Conservation (phyloP, 2,888 invertebrate species). For the Melanophora roralis region DNA sequence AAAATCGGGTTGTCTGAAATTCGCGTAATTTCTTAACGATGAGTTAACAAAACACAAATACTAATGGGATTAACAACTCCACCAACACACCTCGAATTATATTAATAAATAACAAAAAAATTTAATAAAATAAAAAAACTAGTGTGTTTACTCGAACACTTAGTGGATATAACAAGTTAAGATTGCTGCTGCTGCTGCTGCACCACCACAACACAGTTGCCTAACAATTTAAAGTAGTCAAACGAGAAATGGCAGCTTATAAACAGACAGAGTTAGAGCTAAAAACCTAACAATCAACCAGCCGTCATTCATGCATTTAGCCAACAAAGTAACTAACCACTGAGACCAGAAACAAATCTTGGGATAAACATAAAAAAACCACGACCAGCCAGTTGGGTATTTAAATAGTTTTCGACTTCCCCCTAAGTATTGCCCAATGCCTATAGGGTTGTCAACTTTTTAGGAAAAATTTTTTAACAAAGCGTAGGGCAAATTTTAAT, state of each 20-base stretch:
- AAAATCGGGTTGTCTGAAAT: constrained; percentile 35
- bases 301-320: constrained; percentile 43
- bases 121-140: constrained; percentile 7
- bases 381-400: constrained; percentile 15
- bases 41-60: constrained; percentile 43
- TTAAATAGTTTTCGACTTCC: too few species aligned
- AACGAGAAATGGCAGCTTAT: constrained; percentile 41
- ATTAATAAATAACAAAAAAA: constrained; percentile 3
- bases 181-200: not conserved
- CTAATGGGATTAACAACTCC: constrained; percentile 28
- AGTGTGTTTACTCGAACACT: not conserved
- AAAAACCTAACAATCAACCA: constrained; percentile 20
- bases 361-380: constrained; percentile 8
- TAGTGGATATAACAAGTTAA: constrained; percentile 1
- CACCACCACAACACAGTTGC: constrained; percentile 28
- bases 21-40: constrained; percentile 52
- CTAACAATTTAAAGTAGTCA: constrained; percentile 54
- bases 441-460: too few species aligned
- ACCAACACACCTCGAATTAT: constrained; percentile 37
- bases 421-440: not conserved
- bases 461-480: too few species aligned
- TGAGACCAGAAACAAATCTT: constrained; percentile 52
- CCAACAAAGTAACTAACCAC: constrained; percentile 38
- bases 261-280: constrained; percentile 11
- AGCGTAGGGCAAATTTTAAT: too few species aligned